Percentiles rank a stretch among this genome's conserved stretches.
phyloP scores from a whole-genome alignment of 2,797 vertebrate species.

The Falco peregrinus region DNA sequence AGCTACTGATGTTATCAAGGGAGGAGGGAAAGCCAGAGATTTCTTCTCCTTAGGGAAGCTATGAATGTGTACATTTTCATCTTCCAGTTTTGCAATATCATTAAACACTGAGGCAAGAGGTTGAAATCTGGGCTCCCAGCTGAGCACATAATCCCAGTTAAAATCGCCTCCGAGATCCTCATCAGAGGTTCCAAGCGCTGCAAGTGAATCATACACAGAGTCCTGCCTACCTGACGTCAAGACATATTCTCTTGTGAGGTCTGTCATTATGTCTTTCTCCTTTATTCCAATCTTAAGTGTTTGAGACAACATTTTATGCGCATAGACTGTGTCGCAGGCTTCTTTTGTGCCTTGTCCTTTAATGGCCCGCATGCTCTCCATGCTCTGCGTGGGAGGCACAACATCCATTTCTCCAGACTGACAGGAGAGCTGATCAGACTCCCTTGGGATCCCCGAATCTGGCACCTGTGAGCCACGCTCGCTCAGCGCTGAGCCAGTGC shows the following conservation, averaged over 20 bases:
- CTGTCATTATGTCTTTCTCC: constrained; percentile 62
- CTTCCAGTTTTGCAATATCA: constrained; percentile 88
- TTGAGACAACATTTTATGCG: constrained; percentile 63
- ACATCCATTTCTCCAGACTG: constrained; percentile 76
- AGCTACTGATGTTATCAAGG: constrained; percentile 88
- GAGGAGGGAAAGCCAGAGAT: constrained; percentile 84
- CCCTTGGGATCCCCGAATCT: constrained; percentile 79
- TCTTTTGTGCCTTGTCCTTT: constrained; percentile 78
- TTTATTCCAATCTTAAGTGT: constrained; percentile 35
- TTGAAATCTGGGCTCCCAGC: constrained; percentile 88
- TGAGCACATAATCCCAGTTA: constrained; percentile 82
- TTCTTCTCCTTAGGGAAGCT: constrained; percentile 76
- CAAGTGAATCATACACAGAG: constrained; percentile 63
- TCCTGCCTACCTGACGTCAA: constrained; percentile 69
- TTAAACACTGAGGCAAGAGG: constrained; percentile 86
- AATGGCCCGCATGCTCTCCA: constrained; percentile 76
- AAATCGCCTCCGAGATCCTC: constrained; percentile 73
- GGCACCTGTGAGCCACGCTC: constrained; percentile 64
- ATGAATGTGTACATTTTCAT: constrained; percentile 79
- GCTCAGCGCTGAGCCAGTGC: constrained; percentile 51
- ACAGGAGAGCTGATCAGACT: constrained; percentile 81
- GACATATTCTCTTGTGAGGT: constrained; percentile 69
- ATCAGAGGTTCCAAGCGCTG: constrained; percentile 69
- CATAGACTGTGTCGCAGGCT: neutral
- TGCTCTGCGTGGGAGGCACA: constrained; percentile 52